These are phyloP conservation scores for Drosophila paracracens DNA, from an alignment of 2,888 invertebrate genomes.

Conservation along the genomic window DNA sequence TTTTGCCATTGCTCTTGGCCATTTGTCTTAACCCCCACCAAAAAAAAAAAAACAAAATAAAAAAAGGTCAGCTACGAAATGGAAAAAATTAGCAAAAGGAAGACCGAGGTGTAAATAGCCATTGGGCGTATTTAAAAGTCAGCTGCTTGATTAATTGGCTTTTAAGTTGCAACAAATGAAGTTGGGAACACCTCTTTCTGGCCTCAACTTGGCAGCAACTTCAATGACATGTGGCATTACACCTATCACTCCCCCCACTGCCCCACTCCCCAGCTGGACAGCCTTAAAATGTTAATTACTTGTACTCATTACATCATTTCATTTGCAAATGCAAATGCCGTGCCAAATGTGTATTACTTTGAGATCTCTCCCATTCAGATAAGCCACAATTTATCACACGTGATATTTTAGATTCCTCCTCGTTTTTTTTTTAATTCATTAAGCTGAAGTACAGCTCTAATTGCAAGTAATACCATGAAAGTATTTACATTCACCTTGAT, in stretches of 20 bases:
- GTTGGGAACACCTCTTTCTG: slow-evolving; percentile 49
- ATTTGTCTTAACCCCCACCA: slow-evolving; percentile 35
- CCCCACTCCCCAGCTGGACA: neutral
- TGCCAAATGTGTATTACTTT: slow-evolving; percentile 43
- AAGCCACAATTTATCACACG: slow-evolving; percentile 34
- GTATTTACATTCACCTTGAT: slow-evolving; percentile 8
- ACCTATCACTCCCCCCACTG: neutral
- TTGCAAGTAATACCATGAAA: slow-evolving; percentile 15
- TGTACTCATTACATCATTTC: slow-evolving; percentile 65
- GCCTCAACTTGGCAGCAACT: slow-evolving; percentile 17
- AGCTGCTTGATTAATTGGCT: slow-evolving; percentile 75
- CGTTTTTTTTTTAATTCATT: slow-evolving; percentile 43
- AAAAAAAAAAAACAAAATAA: slow-evolving; percentile 34
- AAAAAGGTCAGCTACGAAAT: slow-evolving; percentile 67
- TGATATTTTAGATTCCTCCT: neutral
- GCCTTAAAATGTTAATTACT: slow-evolving; percentile 68
- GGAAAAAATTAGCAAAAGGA: neutral
- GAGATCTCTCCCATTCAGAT: slow-evolving; percentile 32
- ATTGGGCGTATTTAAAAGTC: slow-evolving; percentile 72
- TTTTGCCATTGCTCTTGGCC: slow-evolving; percentile 35
- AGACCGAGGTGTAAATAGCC: slow-evolving; percentile 5
- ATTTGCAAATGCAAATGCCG: slow-evolving; percentile 41
- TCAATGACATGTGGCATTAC: slow-evolving; percentile 47
- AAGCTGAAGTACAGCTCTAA: slow-evolving; percentile 30
- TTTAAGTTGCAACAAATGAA: slow-evolving; percentile 75